phyloP scores from a whole-genome alignment of 2,888 invertebrate species.

The Lordiphosa andalusiaca region DNA sequence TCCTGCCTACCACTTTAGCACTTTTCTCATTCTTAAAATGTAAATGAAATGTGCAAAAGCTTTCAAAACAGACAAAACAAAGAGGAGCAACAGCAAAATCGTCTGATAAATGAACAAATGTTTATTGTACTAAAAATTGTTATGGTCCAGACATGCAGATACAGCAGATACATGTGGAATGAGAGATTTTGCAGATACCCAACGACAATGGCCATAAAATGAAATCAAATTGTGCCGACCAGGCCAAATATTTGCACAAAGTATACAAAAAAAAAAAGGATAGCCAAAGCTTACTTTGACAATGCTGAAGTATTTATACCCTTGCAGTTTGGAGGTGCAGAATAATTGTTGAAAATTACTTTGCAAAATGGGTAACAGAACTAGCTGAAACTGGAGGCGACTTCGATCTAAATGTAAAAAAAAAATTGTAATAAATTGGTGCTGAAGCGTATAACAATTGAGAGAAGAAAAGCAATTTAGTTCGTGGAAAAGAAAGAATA shows the following conservation, averaged over 20 bases:
- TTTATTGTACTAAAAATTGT: conserved; percentile 47
- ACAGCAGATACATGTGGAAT: conserved; percentile 30
- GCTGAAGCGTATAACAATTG: no score
- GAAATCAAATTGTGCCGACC: conserved; percentile 52
- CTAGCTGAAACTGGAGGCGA: no score
- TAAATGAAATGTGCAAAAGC: conserved; percentile 43
- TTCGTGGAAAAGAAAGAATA: no score
- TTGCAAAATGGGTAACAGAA: no score
- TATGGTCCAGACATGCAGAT: conserved; percentile 33
- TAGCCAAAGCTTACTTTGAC: not conserved
- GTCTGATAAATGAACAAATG: conserved; percentile 51
- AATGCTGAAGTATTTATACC: no score
- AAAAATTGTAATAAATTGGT: no score
- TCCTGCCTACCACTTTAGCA: not conserved
- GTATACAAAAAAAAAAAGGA: conserved; percentile 13
- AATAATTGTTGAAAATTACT: not conserved
- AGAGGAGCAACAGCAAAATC: conserved; percentile 19
- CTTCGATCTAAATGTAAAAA: no score
- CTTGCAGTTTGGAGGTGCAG: no score
- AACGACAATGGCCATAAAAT: conserved; percentile 56
- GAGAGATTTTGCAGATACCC: conserved; percentile 11
- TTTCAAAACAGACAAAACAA: conserved; percentile 14
- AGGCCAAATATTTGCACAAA: conserved; percentile 52
- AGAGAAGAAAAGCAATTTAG: no score
- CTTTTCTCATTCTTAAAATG: conserved; percentile 12